A percentile compares a stretch with the other conserved stretches of the same genome.
phyloP scores from a whole-genome alignment of 37 sponge, comb jelly and placozoan species.

The Halisarca cf. caerulea region DNA sequence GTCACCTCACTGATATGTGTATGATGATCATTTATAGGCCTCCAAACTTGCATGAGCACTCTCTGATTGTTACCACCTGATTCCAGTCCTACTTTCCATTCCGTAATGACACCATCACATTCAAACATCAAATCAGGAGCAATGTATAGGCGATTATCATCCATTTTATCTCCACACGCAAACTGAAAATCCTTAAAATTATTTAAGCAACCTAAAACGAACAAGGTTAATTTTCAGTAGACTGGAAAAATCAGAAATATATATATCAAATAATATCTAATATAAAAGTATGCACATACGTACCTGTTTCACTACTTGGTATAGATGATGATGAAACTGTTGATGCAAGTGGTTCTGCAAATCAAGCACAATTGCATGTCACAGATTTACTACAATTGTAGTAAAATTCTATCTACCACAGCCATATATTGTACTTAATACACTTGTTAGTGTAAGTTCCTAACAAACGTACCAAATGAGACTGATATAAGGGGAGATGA shows the following conservation, averaged over 20 bases:
- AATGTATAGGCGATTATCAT: background rate
- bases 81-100: slow-evolving; percentile 23
- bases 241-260: too few species aligned
- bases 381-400: too few species aligned
- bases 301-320: too few species aligned
- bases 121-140: background rate
- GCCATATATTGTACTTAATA: too few species aligned
- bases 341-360: too few species aligned
- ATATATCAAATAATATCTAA: too few species aligned
- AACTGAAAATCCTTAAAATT: background rate
- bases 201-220: slow-evolving; percentile 1
- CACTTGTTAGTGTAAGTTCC: too few species aligned
- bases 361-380: too few species aligned
- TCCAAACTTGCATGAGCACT: slow-evolving; percentile 1
- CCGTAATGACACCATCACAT: slow-evolving; percentile 18
- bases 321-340: too few species aligned
- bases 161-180: background rate
- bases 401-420: too few species aligned
- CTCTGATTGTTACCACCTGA: background rate
- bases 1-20: background rate
- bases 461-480: background rate
- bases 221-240: too few species aligned
- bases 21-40: background rate
- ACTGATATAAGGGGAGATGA: background rate
- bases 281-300: too few species aligned